A percentile compares a stretch with the other conserved stretches of the same genome.
Conservation (phyloP, 2,888 invertebrate genomes). For the Diabrotica balteata region DNA sequence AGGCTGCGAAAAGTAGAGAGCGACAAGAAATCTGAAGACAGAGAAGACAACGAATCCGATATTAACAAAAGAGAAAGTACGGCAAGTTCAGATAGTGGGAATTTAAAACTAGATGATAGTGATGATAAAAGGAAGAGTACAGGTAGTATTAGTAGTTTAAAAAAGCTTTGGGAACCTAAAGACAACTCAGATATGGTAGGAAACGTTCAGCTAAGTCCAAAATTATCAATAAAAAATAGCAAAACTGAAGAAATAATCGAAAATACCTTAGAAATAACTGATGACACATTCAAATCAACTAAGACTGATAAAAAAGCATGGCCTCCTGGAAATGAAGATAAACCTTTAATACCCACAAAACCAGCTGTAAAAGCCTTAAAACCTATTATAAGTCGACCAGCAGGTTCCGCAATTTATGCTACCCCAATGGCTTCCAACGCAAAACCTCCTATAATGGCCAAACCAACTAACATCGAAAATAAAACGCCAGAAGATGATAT, state of each 20-base stretch:
- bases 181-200: constrained; percentile 62
- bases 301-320: constrained; percentile 63
- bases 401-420: constrained; percentile 75
- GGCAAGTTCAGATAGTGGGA: constrained; percentile 59
- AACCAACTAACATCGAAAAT: constrained; percentile 58
- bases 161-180: constrained; percentile 91
- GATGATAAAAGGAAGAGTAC: constrained; percentile 90
- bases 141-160: constrained; percentile 90
- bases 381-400: constrained; percentile 63
- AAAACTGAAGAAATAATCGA: constrained; percentile 59
- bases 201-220: constrained; percentile 71
- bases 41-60: constrained; percentile 50
- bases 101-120: constrained; percentile 66
- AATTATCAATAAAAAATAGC: constrained; percentile 65
- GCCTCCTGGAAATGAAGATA: constrained; percentile 64
- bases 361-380: constrained; percentile 71
- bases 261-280: constrained; percentile 56
- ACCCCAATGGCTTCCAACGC: constrained; percentile 67
- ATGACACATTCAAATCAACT: constrained; percentile 55
- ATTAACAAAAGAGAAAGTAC: constrained; percentile 61
- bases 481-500: constrained; percentile 57
- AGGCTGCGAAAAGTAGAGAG: constrained; percentile 82
- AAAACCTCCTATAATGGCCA: constrained; percentile 63
- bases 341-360: constrained; percentile 76
- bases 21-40: constrained; percentile 56